phyloP scores from a whole-genome alignment of 2,113 vertebrate species.

The Puntigrus tetrazona region DNA sequence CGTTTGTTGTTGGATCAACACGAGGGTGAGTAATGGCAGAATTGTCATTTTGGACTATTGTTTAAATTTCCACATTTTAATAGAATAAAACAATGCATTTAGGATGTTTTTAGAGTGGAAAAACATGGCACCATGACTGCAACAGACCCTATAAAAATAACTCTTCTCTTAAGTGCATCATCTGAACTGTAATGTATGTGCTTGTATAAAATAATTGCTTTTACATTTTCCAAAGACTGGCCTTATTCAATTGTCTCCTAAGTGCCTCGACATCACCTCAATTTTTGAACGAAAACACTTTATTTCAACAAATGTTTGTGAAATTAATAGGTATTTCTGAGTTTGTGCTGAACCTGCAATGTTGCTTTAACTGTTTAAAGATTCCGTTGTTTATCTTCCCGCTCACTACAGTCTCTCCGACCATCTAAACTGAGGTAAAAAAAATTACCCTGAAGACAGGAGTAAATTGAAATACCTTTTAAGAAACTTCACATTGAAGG shows the following conservation, averaged over 20 bases:
- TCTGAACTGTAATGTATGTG: no score
- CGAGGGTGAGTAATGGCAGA: no score
- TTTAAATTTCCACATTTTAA: no score
- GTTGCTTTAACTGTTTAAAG: slow-evolving; percentile 9
- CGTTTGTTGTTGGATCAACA: no score
- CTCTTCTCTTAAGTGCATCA: background rate
- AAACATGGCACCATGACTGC: background rate
- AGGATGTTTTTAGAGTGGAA: no score
- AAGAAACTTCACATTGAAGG: background rate
- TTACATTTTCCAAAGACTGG: background rate
- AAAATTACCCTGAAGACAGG: background rate
- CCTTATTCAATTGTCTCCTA: background rate
- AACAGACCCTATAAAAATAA: background rate
- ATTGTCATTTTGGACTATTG: no score
- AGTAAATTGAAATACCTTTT: slow-evolving; percentile 14
- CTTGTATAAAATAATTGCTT: background rate
- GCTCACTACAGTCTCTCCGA: background rate
- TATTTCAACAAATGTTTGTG: background rate
- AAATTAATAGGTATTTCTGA: background rate
- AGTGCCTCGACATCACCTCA: background rate
- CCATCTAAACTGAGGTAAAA: background rate
- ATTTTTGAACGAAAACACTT: background rate
- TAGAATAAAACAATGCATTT: no score
- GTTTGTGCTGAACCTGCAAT: background rate
- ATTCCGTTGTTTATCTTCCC: background rate